Percentiles rank a stretch among this genome's conserved stretches.
These are phyloP conservation scores for Leptura quadrifasciata DNA, from an alignment of 2,888 invertebrate genomes.

Conservation along the genomic window DNA sequence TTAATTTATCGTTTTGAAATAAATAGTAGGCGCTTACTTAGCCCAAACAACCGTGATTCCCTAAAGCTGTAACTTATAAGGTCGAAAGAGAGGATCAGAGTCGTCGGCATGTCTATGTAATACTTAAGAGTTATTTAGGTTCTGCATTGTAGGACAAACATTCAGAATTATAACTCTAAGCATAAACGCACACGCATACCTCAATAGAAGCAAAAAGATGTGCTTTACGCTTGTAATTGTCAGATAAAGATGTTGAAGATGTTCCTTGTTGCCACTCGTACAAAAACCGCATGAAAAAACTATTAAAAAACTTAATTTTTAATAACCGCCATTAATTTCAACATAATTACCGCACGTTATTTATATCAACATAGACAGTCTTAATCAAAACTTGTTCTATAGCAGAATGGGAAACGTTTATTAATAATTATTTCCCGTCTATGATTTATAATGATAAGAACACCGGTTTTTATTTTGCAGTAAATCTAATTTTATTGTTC, in stretches of 20 bases:
- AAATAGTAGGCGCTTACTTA: too few species aligned
- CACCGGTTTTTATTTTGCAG: neutral
- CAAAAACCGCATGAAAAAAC: neutral
- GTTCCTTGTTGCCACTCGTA: neutral
- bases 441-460: conserved; percentile 9
- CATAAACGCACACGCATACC: neutral
- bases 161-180: neutral
- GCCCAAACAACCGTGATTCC: too few species aligned
- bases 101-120: too few species aligned
- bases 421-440: conserved; percentile 25
- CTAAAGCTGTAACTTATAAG: too few species aligned
- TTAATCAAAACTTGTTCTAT: conserved; percentile 9
- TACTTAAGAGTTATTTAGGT: too few species aligned
- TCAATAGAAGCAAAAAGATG: neutral
- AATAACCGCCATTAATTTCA: neutral
- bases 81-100: too few species aligned
- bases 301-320: neutral
- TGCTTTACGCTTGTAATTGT: neutral
- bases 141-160: neutral
- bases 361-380: conserved; percentile 16
- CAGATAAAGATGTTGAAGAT: neutral
- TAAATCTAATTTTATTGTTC: neutral
- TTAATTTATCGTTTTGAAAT: too few species aligned
- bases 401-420: conserved; percentile 20
- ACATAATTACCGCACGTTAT: neutral